phyloP scores from a whole-genome alignment of 2,888 invertebrate genomes.

The Lepidocyrtoides sp. region DNA sequence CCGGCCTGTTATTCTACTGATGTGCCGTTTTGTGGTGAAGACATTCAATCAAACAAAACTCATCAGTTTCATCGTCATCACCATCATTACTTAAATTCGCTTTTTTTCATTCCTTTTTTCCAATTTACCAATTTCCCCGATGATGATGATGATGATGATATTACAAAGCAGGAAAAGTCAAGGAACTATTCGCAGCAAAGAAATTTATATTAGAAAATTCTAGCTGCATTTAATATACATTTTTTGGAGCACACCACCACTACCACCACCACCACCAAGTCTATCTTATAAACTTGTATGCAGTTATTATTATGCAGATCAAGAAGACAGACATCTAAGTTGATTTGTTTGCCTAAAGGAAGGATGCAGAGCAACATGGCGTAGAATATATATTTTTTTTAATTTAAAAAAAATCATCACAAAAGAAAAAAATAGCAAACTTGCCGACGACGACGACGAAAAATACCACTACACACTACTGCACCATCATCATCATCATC shows the following conservation, averaged over 20 bases:
- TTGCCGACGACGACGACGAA: slow-evolving; percentile 18
- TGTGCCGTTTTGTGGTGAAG: slow-evolving; percentile 40
- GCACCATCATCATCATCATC: slow-evolving; percentile 6
- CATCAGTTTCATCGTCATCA: slow-evolving; percentile 9
- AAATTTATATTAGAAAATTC: no score
- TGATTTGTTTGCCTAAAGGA: slow-evolving; percentile 69
- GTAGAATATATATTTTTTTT: slow-evolving; percentile 24
- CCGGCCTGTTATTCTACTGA: slow-evolving; percentile 15
- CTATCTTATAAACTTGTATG: no score
- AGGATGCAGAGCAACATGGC: slow-evolving; percentile 60
- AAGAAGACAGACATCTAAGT: slow-evolving; percentile 59
- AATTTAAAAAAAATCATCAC: slow-evolving; percentile 27
- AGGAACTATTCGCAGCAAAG: slow-evolving; percentile 53
- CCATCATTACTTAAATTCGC: slow-evolving; percentile 1
- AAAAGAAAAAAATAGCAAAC: slow-evolving; percentile 48
- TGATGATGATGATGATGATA: no score
- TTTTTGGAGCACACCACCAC: not conserved
- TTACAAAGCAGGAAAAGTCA: slow-evolving; percentile 61
- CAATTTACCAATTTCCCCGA: slow-evolving; percentile 62
- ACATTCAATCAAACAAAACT: slow-evolving; percentile 67
- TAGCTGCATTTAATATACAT: not conserved
- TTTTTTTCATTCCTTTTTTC: slow-evolving; percentile 14
- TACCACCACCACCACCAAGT: not conserved
- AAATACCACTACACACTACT: not conserved
- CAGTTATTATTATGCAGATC: slow-evolving; percentile 65